Evolutionary conservation across 2,113 vertebrate species (phyloP), one percentile per base, ranked within the genome.

Genomic region (Dissostichus mawsoni): DNA sequence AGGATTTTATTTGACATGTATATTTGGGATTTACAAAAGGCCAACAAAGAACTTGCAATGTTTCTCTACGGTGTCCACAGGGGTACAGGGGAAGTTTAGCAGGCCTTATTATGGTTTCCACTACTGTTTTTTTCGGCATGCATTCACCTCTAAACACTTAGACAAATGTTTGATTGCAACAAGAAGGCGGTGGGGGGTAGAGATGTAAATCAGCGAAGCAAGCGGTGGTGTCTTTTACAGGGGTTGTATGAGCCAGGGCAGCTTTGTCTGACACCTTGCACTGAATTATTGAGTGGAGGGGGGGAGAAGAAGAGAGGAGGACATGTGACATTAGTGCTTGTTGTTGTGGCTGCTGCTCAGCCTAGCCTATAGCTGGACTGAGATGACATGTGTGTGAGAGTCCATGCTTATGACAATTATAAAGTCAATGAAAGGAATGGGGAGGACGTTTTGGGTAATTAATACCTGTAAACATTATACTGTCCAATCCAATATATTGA

Each of bases 181-280:
- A 90, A 82, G 81, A 63, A 79, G 84, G 85, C 73, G 87, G 72
- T 78, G 80, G 87, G 80, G 69, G 81, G 78, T 72, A 50, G 82
- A 78, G 86, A 89, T 90, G 92, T 90, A 89, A 91, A 90, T 88
- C 88, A 87, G 85, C 81, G 50, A 76, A 85, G 86, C 80, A 79
- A 89, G 76, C 71, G 69, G 89, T 59, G 90, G 92, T 94, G 91
- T 93, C 90, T 92, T 90, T 93, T 93, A 94, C 92, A 87, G 80
- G 85, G 84, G 69, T 89, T 90, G 89, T 88, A 87, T 90, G 89
- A 92, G 93, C 92, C 90, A 92, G 89, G 86, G 91, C 91, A 94
- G 93, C 94, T 95, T 95, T 95, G 95, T 94, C 94, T 91, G 92
- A 95, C 95, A 95, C 90, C 84, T 89, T 89, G 80, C 87, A 82